Evolutionary conservation across 2,888 invertebrate species (phyloP), one percentile per base, ranked within the genome.

Genomic region (Dorcus hopei): DNA sequence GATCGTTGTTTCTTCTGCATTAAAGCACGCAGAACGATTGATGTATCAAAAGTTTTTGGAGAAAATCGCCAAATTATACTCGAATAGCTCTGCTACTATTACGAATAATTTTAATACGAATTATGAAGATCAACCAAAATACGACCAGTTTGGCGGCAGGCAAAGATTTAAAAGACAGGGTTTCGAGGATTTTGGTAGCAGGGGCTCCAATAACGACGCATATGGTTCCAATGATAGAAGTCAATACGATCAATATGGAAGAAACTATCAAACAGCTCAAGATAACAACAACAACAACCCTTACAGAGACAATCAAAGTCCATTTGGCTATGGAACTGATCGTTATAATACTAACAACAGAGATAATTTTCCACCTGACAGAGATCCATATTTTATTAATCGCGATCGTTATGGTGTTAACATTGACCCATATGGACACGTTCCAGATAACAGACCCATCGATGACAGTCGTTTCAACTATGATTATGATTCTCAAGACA

Each of bases 1-100:
- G 0, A 77, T 95, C 6, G 91, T 95, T 1, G 89, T 91, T 1
- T 89, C 91, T n/a, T 94, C 94, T 7, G 94, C 91, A 0, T 87
- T 87, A 6, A 76, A 82, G 7, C 74, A 77, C 6, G 81, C 84
- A 9, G 80, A 81, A 45, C 81, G 90, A 48, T 78, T 75, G 57
- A 78, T 79, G 74, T 89, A 85, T 69, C 90, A 91, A 72, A 82
- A 81, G 59, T 85, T 89, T 65, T 74, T 91, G 0, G 80, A 85
- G 67, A 85, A 82, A 66, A 80, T 87, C 11, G 82, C 85, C 0
- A 80, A 85, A 61, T 70, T 85, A 2, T 88, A 87, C 63, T 60
- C 49, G 62, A 79, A 45, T 71, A 75, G 0, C 80, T 72, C 54
- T 74, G 75, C 8, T 64, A 68, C 49, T 41, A 45, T 47, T 19